Conservation (phyloP, 2,888 invertebrate species). For the Oligia latruncula region DNA sequence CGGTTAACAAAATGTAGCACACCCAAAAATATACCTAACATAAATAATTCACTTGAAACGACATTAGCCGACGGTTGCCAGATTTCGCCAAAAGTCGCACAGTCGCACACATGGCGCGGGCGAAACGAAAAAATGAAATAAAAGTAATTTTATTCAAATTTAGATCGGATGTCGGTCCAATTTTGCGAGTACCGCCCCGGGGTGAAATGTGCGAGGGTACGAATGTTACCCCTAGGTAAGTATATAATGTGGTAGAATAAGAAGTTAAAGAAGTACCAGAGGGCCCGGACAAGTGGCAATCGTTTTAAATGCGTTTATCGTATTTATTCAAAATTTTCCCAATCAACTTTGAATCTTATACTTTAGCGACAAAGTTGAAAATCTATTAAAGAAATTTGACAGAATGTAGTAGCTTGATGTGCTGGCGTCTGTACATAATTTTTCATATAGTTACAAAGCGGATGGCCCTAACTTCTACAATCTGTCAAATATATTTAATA, state of each 20-base stretch:
- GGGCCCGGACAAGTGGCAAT: neutral
- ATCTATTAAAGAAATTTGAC: too few species aligned
- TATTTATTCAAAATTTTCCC: neutral
- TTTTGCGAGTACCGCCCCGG: constrained; percentile 61
- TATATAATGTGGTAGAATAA: constrained; percentile 2
- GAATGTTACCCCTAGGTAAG: constrained; percentile 43
- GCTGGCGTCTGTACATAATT: too few species aligned
- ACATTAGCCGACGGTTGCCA: constrained; percentile 52
- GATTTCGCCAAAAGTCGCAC: constrained; percentile 43
- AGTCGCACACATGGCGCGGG: constrained; percentile 56
- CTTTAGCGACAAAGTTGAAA: too few species aligned
- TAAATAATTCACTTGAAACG: constrained; percentile 54
- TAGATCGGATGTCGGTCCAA: constrained; percentile 72
- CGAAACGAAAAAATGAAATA: constrained; percentile 69
- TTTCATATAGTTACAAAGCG: too few species aligned
- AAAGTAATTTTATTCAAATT: constrained; percentile 79
- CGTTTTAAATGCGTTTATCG: neutral
- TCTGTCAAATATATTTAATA: too few species aligned
- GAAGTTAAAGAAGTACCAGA: constrained; percentile 37
- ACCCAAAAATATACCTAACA: constrained; percentile 34
- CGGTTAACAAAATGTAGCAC: constrained; percentile 40
- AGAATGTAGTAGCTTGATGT: too few species aligned
- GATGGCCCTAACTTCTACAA: too few species aligned
- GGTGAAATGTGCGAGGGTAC: constrained; percentile 53
- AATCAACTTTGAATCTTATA: too few species aligned